Percentiles rank a stretch among this genome's conserved stretches.
Evolutionary conservation across 2,113 vertebrate species (phyloP).

Genomic region (Emydocephalus ijimae): DNA sequence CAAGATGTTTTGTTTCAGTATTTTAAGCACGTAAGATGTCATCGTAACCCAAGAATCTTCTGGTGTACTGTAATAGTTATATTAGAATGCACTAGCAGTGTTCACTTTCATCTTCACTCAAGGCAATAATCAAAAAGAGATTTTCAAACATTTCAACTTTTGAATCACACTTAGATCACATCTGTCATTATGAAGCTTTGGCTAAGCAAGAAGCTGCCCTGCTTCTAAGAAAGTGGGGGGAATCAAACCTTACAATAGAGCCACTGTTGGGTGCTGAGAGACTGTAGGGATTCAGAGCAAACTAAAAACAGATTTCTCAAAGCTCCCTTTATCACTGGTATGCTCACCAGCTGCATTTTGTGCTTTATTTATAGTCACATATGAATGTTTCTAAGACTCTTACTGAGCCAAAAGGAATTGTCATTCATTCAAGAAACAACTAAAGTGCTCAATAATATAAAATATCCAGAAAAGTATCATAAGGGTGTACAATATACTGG

Average conservation of each 20-base stretch:
- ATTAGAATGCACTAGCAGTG: neutral
- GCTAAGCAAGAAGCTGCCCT: neutral
- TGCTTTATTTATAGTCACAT: neutral
- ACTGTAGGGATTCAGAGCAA: neutral
- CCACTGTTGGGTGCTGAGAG: neutral
- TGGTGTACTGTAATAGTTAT: neutral
- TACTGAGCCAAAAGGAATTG: neutral
- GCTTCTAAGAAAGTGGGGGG: neutral
- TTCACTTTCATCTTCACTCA: neutral
- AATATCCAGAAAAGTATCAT: neutral
- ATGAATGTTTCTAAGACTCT: neutral
- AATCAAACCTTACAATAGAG: neutral
- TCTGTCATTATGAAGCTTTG: neutral
- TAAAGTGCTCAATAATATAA: neutral
- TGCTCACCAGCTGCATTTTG: conserved; percentile 1
- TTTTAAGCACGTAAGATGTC: neutral
- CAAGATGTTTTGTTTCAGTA: neutral
- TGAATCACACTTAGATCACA: neutral
- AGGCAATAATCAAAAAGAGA: neutral
- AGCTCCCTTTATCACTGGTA: neutral
- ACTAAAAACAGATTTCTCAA: neutral
- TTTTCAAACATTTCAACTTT: neutral
- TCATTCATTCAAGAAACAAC: neutral
- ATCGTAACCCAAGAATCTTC: neutral
- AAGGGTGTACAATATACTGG: neutral